These are phyloP conservation scores for Ciconia nigra DNA, from an alignment of 2,797 vertebrate genomes.

Conservation along the genomic window DNA sequence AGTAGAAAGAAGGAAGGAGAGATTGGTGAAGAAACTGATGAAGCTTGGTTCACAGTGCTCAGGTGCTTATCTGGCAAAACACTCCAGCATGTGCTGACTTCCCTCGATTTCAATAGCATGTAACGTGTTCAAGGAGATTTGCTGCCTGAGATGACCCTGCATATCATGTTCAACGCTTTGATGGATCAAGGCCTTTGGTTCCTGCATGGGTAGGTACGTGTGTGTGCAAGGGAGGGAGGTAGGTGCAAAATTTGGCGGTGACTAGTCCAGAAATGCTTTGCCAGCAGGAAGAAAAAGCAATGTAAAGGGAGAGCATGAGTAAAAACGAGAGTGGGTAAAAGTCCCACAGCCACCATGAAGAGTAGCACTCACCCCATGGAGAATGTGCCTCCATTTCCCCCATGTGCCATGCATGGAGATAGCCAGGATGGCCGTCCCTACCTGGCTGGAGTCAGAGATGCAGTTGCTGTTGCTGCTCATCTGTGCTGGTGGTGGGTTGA, in stretches of 20 bases:
- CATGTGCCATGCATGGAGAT: rapidly evolving
- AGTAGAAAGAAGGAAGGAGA: background rate
- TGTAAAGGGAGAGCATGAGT: rapidly evolving
- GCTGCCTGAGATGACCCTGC: background rate
- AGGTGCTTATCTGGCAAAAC: background rate
- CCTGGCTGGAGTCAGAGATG: conserved; percentile 83
- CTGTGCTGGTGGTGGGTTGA: conserved; percentile 71
- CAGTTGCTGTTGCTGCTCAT: conserved; percentile 78
- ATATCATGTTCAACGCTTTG: background rate
- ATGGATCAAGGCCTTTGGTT: background rate
- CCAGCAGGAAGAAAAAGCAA: background rate
- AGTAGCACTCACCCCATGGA: rapidly evolving
- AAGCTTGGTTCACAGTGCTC: background rate
- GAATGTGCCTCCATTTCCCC: background rate
- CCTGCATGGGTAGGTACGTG: background rate
- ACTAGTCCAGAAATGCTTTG: background rate
- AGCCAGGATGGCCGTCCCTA: conserved; percentile 37
- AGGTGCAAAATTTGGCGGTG: background rate
- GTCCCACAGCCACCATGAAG: background rate
- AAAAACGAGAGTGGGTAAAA: background rate
- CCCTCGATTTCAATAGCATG: background rate
- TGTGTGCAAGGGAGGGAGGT: background rate
- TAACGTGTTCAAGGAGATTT: background rate
- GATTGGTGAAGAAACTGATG: background rate
- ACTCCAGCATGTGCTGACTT: background rate